These are phyloP conservation scores for Microchirus variegatus DNA, from an alignment of 2,797 vertebrate genomes.

Conservation along the genomic window DNA sequence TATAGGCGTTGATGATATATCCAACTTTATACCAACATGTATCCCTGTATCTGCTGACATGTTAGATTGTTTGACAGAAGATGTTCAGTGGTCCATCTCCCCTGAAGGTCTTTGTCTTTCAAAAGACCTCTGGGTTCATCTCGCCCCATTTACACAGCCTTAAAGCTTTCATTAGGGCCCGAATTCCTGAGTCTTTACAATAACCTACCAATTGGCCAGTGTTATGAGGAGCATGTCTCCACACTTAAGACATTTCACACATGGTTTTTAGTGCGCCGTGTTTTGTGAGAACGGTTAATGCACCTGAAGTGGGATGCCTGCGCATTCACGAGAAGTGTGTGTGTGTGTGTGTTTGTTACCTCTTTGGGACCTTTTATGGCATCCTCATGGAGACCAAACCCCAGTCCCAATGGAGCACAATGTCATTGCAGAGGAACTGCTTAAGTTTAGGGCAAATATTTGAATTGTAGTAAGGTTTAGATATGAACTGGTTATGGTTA, in stretches of 20 bases:
- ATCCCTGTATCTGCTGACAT: no score
- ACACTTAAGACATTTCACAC: conserved; percentile 57
- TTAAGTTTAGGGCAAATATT: no score
- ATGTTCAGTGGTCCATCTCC: conserved; percentile 12
- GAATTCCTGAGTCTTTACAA: conserved; percentile 73
- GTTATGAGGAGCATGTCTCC: conserved; percentile 41
- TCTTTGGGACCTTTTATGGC: no score
- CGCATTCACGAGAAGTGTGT: conserved; percentile 17
- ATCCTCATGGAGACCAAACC: no score
- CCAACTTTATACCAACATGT: no score
- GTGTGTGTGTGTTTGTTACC: conserved; percentile 18
- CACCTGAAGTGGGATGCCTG: conserved; percentile 25
- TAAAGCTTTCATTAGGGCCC: conserved; percentile 68
- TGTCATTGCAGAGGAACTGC: no score
- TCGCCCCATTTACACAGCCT: conserved; percentile 67
- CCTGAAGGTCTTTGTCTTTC: conserved; percentile 49
- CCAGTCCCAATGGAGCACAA: no score
- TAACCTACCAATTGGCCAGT: conserved; percentile 49
- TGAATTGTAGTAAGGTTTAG: no score
- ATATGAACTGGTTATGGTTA: no score
- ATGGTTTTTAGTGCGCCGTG: conserved; percentile 27
- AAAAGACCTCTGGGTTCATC: conserved; percentile 50
- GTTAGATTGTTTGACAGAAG: no score
- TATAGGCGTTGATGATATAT: no score
- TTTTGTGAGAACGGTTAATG: conserved; percentile 35